Base-by-base conservation (phyloP, 2,888 invertebrate species). In the Nudaria mundana region DNA sequence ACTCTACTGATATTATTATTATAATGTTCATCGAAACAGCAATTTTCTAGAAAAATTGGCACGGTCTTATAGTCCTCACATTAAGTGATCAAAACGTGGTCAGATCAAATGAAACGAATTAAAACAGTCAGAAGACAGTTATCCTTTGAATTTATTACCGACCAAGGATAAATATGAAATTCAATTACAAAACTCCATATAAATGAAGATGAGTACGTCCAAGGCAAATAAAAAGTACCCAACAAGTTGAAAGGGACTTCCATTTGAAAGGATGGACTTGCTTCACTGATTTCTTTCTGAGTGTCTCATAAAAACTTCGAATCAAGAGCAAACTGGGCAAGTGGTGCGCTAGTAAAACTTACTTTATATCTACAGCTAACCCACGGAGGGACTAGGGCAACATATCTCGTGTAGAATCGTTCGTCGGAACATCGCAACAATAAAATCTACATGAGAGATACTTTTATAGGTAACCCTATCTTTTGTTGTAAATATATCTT, bases 381-480 rank as follows among this genome's bases (percentile, higher is more conserved):
- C 5, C 20, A 5, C 18, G 18, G 5, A 18, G n/a, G 23, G 23
- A 29, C 30, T 13, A 33, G 39, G 41, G 44, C 48, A 37, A 41
- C 45, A 48, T 8, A 20, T 46, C 57, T 57, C 56, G 61, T 63
- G 61, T 57, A 57, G 52, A 52, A 57, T 56, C 60, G 55, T 58
- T n/a, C n/a, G 56, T 65, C 56, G 50, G 56, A 52, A 64, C 65
- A 66, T 59, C 63, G 58, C 56, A 58, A 60, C 72, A 68, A 72
- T 72, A 73, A 68, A 69, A 73, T 74, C 63, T 71, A 64, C 73
- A 71, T 70, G 62, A 50, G 43, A 52, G 38, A 40, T 52, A 31
- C 22, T 44, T 57, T 64, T 61, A 64, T 58, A 47, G 46, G 15
- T 33, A 40, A 42, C 43, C 43, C 48, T 41, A 54, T 52, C 44